These are phyloP conservation scores for Aradophagus sp. DNA, from an alignment of 1,140 invertebrate species.

Conservation along the genomic window DNA sequence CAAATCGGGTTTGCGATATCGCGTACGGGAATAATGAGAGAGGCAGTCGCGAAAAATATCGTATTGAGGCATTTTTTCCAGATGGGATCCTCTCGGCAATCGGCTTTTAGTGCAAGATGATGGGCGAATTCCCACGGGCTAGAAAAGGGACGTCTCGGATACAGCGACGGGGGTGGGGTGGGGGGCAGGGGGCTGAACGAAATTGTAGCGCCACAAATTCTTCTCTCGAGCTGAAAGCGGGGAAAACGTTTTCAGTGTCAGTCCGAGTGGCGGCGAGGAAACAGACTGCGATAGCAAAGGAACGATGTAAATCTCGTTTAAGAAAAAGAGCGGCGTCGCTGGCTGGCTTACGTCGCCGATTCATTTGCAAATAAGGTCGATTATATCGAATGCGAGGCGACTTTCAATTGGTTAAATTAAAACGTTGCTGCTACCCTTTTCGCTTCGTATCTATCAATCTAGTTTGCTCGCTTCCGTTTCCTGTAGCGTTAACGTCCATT, in stretches of 20 bases:
- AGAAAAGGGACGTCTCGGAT: too few relatives aligned
- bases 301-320: constrained; percentile 64
- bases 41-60: too few relatives aligned
- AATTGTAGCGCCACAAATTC: constrained; percentile 50
- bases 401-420: constrained; percentile 65
- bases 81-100: too few relatives aligned
- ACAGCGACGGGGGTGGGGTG: too few relatives aligned
- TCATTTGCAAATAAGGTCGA: constrained; percentile 69
- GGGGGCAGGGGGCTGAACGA: constrained; percentile 12
- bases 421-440: constrained; percentile 56
- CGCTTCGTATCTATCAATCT: constrained; percentile 42
- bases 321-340: constrained; percentile 49
- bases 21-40: too few relatives aligned
- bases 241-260: constrained; percentile 55
- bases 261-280: constrained; percentile 41
- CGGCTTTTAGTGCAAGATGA: too few relatives aligned
- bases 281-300: constrained; percentile 40
- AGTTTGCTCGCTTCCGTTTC: constrained; percentile 19
- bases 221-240: constrained; percentile 22
- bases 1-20: too few relatives aligned
- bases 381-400: constrained; percentile 64
- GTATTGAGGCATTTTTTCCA: too few relatives aligned
- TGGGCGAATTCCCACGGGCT: too few relatives aligned
- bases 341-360: constrained; percentile 60
- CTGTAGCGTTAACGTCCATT: constrained; percentile 21